Conservation (phyloP, 2,888 invertebrate species). For the Drosophila percnosoma region DNA sequence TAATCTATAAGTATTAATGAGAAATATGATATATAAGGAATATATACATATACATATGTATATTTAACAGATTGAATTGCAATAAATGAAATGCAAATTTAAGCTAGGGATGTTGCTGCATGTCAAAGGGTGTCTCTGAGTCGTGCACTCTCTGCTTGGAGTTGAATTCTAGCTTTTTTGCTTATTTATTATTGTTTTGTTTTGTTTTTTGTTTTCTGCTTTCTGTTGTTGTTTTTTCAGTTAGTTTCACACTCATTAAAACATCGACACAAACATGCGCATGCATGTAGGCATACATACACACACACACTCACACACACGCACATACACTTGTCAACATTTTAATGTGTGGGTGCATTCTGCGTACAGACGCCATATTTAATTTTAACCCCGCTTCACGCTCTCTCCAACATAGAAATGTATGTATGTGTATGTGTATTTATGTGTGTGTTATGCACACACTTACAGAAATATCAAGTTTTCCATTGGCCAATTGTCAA, state of each 20-base stretch:
- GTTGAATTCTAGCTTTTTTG: not conserved
- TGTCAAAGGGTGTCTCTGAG: not conserved
- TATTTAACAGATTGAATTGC: not conserved
- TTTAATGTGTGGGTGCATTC: conserved; percentile 35
- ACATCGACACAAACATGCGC: not conserved
- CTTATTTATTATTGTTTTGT: not conserved
- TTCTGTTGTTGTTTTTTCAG: not conserved
- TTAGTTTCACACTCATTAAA: conserved; percentile 3
- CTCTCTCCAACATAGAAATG: not conserved
- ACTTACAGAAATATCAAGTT: not conserved
- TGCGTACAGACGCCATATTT: conserved; percentile 68
- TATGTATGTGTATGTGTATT: not conserved
- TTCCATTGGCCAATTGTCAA: not conserved
- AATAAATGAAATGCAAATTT: not conserved
- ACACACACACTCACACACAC: not conserved
- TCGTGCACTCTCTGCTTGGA: not conserved
- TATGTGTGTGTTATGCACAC: conserved; percentile 15
- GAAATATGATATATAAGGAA: not conserved
- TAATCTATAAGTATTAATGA: not conserved
- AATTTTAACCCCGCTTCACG: conserved; percentile 40
- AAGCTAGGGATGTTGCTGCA: not conserved
- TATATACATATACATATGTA: too few species aligned
- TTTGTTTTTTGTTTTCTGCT: not conserved
- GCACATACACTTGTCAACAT: not conserved
- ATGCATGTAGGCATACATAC: not conserved